phyloP scores from a whole-genome alignment of 2,113 vertebrate species.

The Camelus dromedarius region DNA sequence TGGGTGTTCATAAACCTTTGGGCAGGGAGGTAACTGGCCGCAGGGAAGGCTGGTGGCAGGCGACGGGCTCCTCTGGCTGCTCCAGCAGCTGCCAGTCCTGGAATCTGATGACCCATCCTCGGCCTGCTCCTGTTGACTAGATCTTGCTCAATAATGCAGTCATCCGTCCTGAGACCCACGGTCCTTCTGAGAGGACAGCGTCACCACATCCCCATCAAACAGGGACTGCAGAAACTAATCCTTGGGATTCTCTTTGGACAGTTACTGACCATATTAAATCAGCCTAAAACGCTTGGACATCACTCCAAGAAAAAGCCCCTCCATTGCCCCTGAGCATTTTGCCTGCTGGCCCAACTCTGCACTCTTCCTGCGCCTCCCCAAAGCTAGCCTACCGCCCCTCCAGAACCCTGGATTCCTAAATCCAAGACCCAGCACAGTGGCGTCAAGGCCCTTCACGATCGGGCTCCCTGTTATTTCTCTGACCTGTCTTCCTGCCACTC shows the following conservation, averaged over 20 bases:
- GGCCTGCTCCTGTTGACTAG: not conserved
- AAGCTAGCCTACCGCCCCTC: not conserved
- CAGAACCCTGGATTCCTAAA: not conserved
- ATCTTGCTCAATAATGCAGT: not conserved
- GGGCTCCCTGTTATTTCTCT: not conserved
- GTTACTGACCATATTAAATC: not conserved
- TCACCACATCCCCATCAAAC: not conserved
- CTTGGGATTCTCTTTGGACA: not conserved
- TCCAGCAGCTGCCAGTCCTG: too few species aligned
- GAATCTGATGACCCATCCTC: not conserved
- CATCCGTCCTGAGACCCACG: not conserved
- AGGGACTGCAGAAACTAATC: not conserved
- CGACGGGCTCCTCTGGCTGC: not conserved
- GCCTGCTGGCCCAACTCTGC: not conserved
- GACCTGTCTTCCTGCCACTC: fast-evolving
- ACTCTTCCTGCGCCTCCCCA: not conserved
- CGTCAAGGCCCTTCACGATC: too few species aligned
- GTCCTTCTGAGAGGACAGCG: not conserved
- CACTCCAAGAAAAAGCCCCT: not conserved
- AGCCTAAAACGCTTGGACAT: not conserved
- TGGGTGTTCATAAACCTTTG: not conserved
- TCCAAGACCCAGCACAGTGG: too few species aligned
- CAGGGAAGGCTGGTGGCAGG: not conserved
- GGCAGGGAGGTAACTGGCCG: not conserved
- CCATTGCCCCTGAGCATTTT: not conserved